Conservation (phyloP, 2,113 vertebrate species). For the Chaetodon trifascialis region DNA sequence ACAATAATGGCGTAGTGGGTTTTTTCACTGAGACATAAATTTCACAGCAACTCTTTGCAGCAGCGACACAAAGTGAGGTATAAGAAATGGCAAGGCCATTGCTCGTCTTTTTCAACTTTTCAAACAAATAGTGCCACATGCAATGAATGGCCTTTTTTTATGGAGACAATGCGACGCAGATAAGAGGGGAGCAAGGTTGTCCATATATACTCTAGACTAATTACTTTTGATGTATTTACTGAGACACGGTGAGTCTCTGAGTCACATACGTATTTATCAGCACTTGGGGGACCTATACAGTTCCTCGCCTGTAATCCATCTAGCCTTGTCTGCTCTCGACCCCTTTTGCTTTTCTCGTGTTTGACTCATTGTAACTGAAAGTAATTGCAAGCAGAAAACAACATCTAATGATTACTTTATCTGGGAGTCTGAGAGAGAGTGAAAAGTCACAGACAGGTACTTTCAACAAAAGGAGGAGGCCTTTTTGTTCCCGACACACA, state of each 20-base stretch:
- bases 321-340: conserved; percentile 75
- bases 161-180: conserved; percentile 73
- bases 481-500: conserved; percentile 83
- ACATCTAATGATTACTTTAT: conserved; percentile 89
- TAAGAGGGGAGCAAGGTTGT: conserved; percentile 70
- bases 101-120: conserved; percentile 22
- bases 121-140: conserved; percentile 61
- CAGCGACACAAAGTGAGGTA: conserved; percentile 45
- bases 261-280: conserved; percentile 82
- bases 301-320: conserved; percentile 79
- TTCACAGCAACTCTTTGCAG: conserved; percentile 19
- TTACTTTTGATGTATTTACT: conserved; percentile 81
- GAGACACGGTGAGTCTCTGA: conserved; percentile 70
- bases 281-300: conserved; percentile 77
- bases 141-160: conserved; percentile 66
- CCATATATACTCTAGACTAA: conserved; percentile 81
- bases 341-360: conserved; percentile 74
- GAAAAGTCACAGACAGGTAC: conserved; percentile 86
- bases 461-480: conserved; percentile 82
- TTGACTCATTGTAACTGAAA: conserved; percentile 85
- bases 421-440: conserved; percentile 78
- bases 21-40: conserved; percentile 38
- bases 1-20: conserved; percentile 20
- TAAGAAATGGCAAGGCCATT: conserved; percentile 24
- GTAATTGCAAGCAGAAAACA: conserved; percentile 88